Evolutionary conservation across 2,888 invertebrate species (phyloP).

Genomic region (Nymphalis polychloros): DNA sequence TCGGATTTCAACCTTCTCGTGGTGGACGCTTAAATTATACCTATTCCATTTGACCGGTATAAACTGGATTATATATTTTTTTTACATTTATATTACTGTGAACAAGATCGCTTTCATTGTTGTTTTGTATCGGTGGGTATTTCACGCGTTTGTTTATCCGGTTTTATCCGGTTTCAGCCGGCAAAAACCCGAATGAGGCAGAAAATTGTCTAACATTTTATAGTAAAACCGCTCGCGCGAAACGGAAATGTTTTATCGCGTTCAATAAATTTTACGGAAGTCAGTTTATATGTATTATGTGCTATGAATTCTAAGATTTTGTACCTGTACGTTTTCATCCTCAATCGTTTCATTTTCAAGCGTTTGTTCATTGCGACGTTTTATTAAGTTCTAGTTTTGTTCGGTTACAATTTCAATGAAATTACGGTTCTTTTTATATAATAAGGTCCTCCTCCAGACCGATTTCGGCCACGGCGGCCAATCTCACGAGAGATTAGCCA

Average conservation of each 20-base stretch:
- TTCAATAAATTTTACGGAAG: constrained; percentile 40
- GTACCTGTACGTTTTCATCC: constrained; percentile 11
- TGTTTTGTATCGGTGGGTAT: constrained; percentile 26
- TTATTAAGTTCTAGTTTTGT: too few species aligned
- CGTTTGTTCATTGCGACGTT: too few species aligned
- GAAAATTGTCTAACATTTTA: constrained; percentile 39
- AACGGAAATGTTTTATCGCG: constrained; percentile 42
- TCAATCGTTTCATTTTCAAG: constrained; percentile 11
- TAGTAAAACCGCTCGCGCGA: constrained; percentile 38
- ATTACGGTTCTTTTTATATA: too few species aligned
- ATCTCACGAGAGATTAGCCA: too few species aligned
- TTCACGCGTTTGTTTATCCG: constrained; percentile 29
- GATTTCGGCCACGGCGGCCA: too few species aligned
- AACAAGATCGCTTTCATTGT: constrained; percentile 15
- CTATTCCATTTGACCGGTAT: neutral
- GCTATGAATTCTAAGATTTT: constrained; percentile 32
- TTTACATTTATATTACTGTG: constrained; percentile 27
- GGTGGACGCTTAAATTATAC: neutral
- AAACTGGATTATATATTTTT: constrained; percentile 12
- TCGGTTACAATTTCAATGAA: too few species aligned
- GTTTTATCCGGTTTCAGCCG: constrained; percentile 32
- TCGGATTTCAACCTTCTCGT: neutral
- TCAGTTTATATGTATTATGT: constrained; percentile 38
- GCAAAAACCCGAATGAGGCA: constrained; percentile 35
- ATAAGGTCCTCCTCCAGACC: too few species aligned